Evolutionary conservation across 2,113 vertebrate species (phyloP), one percentile per base, ranked within the genome.

Genomic region (Spilogale gracilis): DNA sequence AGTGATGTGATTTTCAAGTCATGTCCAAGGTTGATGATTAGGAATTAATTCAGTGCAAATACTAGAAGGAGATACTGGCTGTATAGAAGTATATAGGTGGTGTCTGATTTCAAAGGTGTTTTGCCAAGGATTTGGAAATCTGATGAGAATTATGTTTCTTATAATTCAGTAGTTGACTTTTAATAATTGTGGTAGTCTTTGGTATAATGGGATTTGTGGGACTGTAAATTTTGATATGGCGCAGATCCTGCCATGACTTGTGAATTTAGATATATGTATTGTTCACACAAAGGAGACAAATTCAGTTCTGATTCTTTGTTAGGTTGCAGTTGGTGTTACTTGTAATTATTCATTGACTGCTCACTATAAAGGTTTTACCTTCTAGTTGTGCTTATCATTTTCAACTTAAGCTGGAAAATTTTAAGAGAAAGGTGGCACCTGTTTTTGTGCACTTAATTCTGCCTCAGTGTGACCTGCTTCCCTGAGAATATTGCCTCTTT

Each of bases 1-100:
- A 73, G 20, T 93, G 50, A 94, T 60, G 9, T 67, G 79, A 95
- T 78, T 95, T 96, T 63, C n/a, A 50, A 95, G 43, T 96, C 18
- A 5, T 69, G 18, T 79, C 20, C 27, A 80, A 69, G 27, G 54
- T 86, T 61, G 38, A 25, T 91, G 83, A 88, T 76, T 84, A 91
- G 54, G 86, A 91, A 50, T 92, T 83, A 89, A 86, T 45, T 94
- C 2, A 50, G 0, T 86, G 52, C 13, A 54, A 27, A 73, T 21
- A 58, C 65, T 63, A 65, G 63, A 65, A 91, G 60, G 45, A 45
- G 43, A 18, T 81, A 76, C 54, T 91, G 79, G 12, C 71, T 88
- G 11, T 96, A 10, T 3, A 87, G 43, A 79, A 95, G 23, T 67
- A 78, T 2, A 1, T 82, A 54, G 65, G 3, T 78, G 25, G 61